A percentile compares a stretch with the other conserved stretches of the same genome.
phyloP scores from a whole-genome alignment of 2,113 vertebrate genomes.

The Microtus oregoni region DNA sequence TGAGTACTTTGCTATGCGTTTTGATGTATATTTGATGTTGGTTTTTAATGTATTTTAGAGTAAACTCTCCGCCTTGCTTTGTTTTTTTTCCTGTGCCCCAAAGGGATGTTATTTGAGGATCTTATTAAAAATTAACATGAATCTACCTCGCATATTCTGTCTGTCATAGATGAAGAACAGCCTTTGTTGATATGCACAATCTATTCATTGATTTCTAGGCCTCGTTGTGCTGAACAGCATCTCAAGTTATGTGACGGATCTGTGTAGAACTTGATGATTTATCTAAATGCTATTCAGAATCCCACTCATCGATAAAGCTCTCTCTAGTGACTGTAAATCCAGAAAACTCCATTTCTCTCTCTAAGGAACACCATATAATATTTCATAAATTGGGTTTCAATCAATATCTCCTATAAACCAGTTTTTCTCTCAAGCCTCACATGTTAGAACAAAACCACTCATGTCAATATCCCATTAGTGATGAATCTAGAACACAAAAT shows the following conservation, averaged over 20 bases:
- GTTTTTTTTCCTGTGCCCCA: conserved; percentile 23
- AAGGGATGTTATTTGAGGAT: conserved; percentile 72
- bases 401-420: neutral
- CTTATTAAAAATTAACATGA: conserved; percentile 81
- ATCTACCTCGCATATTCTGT: conserved; percentile 58
- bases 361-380: neutral
- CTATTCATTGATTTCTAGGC: conserved; percentile 69
- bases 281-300: conserved; percentile 57
- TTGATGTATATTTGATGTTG: conserved; percentile 78
- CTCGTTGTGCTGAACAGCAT: conserved; percentile 45
- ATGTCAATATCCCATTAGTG: neutral
- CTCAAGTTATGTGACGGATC: neutral
- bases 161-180: conserved; percentile 65
- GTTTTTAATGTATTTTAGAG: conserved; percentile 75
- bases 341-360: conserved; percentile 49
- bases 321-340: conserved; percentile 18
- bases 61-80: conserved; percentile 53
- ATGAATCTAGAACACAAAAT: conserved; percentile 22
- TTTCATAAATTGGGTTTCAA: neutral
- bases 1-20: conserved; percentile 46
- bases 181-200: conserved; percentile 45
- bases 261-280: conserved; percentile 40
- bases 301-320: conserved; percentile 36
- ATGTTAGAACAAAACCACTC: conserved; percentile 6
- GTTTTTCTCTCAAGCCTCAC: neutral